phyloP scores from a whole-genome alignment of 2,113 vertebrate genomes.

The Ancistrus triradiatus region DNA sequence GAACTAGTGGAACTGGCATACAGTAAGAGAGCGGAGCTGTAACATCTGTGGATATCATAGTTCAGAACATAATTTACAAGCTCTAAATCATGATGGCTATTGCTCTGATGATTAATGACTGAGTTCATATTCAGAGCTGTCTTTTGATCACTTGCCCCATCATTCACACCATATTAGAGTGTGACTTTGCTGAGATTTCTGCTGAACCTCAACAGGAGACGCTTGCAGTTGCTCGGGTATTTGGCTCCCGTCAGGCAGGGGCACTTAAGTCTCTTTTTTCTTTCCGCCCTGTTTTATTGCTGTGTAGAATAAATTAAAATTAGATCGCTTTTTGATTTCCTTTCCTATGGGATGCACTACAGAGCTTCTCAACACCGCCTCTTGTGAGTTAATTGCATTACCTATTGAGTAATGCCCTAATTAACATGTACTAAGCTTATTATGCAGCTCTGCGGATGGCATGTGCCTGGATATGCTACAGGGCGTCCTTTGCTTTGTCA shows the following conservation, averaged over 20 bases:
- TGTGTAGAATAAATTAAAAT: no score
- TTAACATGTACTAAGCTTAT: neutral
- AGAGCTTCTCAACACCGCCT: neutral
- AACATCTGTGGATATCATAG: neutral
- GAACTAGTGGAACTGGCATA: no score
- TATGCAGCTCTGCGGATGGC: neutral
- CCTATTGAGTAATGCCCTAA: neutral
- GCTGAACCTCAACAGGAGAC: neutral
- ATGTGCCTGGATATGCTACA: slow-evolving; percentile 1
- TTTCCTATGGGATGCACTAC: neutral
- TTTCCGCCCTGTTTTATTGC: no score
- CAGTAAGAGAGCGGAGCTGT: neutral
- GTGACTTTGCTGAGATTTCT: neutral
- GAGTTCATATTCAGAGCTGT: neutral
- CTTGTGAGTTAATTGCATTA: neutral
- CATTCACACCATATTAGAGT: neutral
- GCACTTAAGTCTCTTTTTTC: no score
- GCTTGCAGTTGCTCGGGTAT: neutral
- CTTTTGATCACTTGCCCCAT: neutral
- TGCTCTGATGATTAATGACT: neutral
- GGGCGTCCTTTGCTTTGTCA: slow-evolving; percentile 6
- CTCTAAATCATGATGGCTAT: neutral
- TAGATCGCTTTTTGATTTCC: neutral
- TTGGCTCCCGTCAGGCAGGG: no score
- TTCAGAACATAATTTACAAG: neutral